Evolutionary conservation across 2,888 invertebrate genomes (phyloP), one percentile per base, ranked within the genome.

Genomic region (Aquatica leii): DNA sequence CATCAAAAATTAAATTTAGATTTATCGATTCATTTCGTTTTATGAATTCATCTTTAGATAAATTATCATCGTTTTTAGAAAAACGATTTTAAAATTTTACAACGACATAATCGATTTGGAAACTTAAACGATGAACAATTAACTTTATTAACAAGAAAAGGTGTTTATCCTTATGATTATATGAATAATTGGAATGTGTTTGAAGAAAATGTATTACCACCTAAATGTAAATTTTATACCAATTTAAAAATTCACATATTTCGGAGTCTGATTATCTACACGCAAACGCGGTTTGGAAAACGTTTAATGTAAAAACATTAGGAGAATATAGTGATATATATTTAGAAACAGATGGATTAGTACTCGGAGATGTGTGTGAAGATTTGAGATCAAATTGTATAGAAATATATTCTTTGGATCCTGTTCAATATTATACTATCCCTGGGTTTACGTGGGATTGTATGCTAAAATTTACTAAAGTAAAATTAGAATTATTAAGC

Each of bases 241-340:
- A 51, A 20, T 9, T 17, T 75, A 9, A 70, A 8, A 57, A 77
- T 49, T 34, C 61, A 11, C 18, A 65, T 12, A 72, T 75, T 34
- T 62, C 60, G 14, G 60, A 70, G 4, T 63, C 61, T 14, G 75
- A 77, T 50, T 80, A 80, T 66, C 34, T 1, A n/a, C 77, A 76
- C 69, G 80, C 80, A 3, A 24, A 66, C 24, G 65, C 61, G 2
- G 75, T 80, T 0, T 81, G 79, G 78, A 15, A 66, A 0, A 58
- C 40, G 18, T 80, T 81, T 52, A 46, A 73, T 1, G 71, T 74
- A 24, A 53, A 69, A 35, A 76, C 24, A 24, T 24, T 24, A 24
- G 73, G 73, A 1, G 76, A 79, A 55, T 81, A 81, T 60, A 69
- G 71, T 1, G 74, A 78, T 37, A 12, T 79, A 1, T 79, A 80